These are phyloP conservation scores for Hemithea aestivaria DNA, from an alignment of 2,888 invertebrate genomes.

Conservation along the genomic window DNA sequence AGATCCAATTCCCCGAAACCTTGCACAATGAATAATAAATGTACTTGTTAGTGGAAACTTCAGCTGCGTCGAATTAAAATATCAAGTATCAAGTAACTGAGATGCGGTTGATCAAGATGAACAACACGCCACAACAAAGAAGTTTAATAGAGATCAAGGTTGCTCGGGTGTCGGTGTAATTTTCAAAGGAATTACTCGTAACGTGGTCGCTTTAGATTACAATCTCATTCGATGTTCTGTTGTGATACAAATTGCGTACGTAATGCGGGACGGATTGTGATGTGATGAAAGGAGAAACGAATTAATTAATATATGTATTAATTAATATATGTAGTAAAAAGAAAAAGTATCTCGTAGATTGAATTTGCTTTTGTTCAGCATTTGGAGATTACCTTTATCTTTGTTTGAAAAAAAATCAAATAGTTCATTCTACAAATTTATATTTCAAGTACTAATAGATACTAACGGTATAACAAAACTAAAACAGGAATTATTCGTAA, in stretches of 20 bases:
- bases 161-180: conserved; percentile 13
- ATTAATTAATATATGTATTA: neutral
- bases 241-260: conserved; percentile 25
- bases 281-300: conserved; percentile 1
- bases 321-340: too few species aligned
- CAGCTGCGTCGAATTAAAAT: neutral
- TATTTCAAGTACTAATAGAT: too few species aligned
- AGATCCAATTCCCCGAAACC: too few species aligned
- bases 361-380: too few species aligned
- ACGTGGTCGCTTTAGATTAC: conserved; percentile 27
- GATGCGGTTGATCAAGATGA: conserved; percentile 10
- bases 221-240: conserved; percentile 17
- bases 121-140: conserved; percentile 11
- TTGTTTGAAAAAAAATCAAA: too few species aligned
- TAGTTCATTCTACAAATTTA: too few species aligned
- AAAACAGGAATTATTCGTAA: too few species aligned
- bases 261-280: neutral
- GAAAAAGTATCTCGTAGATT: too few species aligned
- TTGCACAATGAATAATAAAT: conserved; percentile 2
- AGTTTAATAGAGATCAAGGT: conserved; percentile 17
- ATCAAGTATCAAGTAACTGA: neutral
- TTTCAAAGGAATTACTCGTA: conserved; percentile 24
- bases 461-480: too few species aligned
- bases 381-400: too few species aligned
- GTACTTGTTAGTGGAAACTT: neutral